Percentiles rank a stretch among this genome's conserved stretches.
These are phyloP conservation scores for Adelphocoris suturalis DNA, from an alignment of 2,888 invertebrate species.

Conservation along the genomic window DNA sequence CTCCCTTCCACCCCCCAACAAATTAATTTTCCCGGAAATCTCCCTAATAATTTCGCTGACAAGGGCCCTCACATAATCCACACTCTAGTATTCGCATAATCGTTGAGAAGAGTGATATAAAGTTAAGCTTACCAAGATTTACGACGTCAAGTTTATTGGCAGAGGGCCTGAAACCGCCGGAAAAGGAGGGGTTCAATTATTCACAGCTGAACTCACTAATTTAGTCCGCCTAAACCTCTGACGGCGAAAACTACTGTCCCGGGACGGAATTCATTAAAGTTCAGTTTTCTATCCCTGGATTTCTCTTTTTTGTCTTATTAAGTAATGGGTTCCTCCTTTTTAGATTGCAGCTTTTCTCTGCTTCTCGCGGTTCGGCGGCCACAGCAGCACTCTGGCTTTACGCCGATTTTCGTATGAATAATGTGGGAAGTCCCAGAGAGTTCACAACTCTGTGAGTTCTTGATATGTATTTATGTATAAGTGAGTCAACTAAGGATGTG, in stretches of 20 bases:
- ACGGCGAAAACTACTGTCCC: conserved; percentile 30
- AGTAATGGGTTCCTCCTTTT: conserved; percentile 46
- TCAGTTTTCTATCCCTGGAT: background rate
- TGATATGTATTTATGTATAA: no score
- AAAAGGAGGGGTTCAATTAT: background rate
- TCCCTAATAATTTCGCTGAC: background rate
- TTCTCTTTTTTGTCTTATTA: conserved; percentile 16
- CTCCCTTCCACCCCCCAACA: no score
- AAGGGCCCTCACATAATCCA: background rate
- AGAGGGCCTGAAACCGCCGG: conserved; percentile 19
- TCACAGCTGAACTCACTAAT: conserved; percentile 46
- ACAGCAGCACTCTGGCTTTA: conserved; percentile 2
- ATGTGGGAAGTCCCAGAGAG: background rate
- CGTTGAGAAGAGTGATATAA: conserved; percentile 7
- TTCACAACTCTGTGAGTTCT: background rate
- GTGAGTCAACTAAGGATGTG: no score
- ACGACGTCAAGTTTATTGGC: conserved; percentile 45
- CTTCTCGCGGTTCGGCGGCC: background rate
- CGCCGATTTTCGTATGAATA: conserved; percentile 36
- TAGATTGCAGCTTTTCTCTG: conserved; percentile 52
- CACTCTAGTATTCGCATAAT: background rate
- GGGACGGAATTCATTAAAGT: conserved; percentile 45
- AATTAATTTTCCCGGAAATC: background rate
- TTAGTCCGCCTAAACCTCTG: conserved; percentile 47
- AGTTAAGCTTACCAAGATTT: conserved; percentile 30